Evolutionary conservation across 1,140 invertebrate species (phyloP).

Genomic region (Meloidogyne chitwoodi): DNA sequence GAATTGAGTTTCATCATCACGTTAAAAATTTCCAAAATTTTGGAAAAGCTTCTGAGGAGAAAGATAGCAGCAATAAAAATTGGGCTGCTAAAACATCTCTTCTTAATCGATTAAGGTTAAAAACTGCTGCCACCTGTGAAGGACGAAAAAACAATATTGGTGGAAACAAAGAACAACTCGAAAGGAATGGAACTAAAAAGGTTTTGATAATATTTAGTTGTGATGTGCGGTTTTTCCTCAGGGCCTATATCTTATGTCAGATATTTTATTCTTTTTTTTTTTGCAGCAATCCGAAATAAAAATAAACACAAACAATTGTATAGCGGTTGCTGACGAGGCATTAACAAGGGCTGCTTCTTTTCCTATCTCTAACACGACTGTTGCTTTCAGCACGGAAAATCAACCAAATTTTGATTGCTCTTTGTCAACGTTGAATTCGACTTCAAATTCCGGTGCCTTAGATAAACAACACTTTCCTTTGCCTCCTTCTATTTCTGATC

Average conservation of each 20-base stretch:
- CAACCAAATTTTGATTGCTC: neutral
- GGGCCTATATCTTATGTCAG: too few relatives aligned
- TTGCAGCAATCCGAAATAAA: neutral
- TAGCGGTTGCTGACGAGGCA: neutral
- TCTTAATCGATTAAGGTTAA: neutral
- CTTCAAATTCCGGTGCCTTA: neutral
- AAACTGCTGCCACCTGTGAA: neutral
- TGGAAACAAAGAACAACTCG: neutral
- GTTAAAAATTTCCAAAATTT: neutral
- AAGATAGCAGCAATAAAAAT: neutral
- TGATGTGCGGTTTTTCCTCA: too few relatives aligned
- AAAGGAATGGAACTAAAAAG: neutral
- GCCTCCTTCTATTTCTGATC: neutral
- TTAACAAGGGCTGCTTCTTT: neutral
- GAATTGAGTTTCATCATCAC: neutral
- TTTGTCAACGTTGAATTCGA: neutral
- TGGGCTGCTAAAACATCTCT: neutral
- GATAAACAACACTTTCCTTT: neutral
- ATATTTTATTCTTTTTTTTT: neutral
- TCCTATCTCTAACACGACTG: neutral
- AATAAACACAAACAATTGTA: neutral
- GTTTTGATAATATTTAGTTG: neutral
- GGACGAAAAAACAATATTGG: neutral
- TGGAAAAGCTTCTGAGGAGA: neutral
- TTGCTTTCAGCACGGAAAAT: neutral